Evolutionary conservation across 1,140 invertebrate species (phyloP).

Genomic region (Drosophila kikkawai): DNA sequence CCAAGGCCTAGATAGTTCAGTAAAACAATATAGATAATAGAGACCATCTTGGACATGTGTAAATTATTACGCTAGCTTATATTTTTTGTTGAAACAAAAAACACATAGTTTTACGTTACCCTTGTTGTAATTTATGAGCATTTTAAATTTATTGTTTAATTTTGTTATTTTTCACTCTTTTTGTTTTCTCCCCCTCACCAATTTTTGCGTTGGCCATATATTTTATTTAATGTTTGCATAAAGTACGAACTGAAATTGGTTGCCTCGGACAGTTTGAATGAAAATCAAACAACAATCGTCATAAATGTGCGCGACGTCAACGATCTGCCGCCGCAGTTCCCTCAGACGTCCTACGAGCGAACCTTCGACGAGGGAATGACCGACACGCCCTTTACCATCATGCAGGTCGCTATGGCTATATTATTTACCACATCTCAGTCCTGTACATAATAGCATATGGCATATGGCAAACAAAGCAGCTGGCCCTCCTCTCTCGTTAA

Average conservation of each 20-base stretch:
- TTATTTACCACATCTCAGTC: conserved; percentile 37
- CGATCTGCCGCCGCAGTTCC: conserved; percentile 92
- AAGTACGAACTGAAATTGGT: conserved; percentile 94
- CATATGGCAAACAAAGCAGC: conserved; percentile 34
- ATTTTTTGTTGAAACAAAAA: conserved; percentile 35
- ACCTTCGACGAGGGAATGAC: conserved; percentile 89
- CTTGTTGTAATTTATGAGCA: conserved; percentile 54
- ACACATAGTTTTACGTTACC: conserved; percentile 45
- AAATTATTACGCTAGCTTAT: conserved; percentile 23
- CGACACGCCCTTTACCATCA: conserved; percentile 87
- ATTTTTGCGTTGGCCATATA: conserved; percentile 35
- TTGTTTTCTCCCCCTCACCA: conserved; percentile 9
- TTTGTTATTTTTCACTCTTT: conserved; percentile 36
- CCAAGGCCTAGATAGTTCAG: neutral
- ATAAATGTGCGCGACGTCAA: conserved; percentile 93
- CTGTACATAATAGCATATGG: conserved; percentile 33
- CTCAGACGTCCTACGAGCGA: conserved; percentile 89
- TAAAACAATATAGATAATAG: conserved; percentile 7
- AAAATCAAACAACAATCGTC: conserved; percentile 92
- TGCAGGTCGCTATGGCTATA: conserved; percentile 86
- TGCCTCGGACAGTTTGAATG: conserved; percentile 93
- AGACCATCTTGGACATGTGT: conserved; percentile 21
- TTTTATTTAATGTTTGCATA: conserved; percentile 54
- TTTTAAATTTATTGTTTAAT: conserved; percentile 54
- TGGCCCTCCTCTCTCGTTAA: conserved; percentile 30